Evolutionary conservation across 2,113 vertebrate genomes (phyloP).

Genomic region (Meleagris gallopavo): DNA sequence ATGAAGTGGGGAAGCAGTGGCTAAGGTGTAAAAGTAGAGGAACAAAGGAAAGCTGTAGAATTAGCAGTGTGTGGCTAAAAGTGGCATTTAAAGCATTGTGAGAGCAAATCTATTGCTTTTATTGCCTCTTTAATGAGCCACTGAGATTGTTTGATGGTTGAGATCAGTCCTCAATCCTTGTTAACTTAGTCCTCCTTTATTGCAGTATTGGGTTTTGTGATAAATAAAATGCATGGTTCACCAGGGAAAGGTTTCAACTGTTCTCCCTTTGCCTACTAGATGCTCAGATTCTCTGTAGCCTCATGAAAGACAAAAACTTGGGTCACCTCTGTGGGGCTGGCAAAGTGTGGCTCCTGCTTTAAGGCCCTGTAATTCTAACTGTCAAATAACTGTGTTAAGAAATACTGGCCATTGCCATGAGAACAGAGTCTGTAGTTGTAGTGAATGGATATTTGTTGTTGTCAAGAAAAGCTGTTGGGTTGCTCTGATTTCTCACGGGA

Average conservation of each 20-base stretch:
- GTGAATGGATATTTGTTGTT: neutral
- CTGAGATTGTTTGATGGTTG: slow-evolving; percentile 20
- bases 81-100: neutral
- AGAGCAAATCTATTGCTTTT: slow-evolving; percentile 23
- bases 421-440: neutral
- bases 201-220: neutral
- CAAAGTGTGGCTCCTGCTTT: neutral
- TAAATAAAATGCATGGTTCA: slow-evolving; percentile 22
- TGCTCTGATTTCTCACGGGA: neutral
- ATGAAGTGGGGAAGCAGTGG: neutral
- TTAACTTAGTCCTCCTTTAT: neutral
- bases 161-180: neutral
- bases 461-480: neutral
- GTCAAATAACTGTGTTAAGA: neutral
- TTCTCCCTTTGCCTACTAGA: neutral
- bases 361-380: neutral
- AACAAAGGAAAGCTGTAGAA: neutral
- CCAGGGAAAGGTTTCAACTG: neutral
- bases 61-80: neutral
- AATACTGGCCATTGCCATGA: neutral
- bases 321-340: neutral
- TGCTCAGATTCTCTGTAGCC: neutral
- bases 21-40: neutral
- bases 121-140: slow-evolving; percentile 3
- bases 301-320: neutral